Evolutionary conservation across 2,888 invertebrate species (phyloP).

Genomic region (Chloromyia formosa): DNA sequence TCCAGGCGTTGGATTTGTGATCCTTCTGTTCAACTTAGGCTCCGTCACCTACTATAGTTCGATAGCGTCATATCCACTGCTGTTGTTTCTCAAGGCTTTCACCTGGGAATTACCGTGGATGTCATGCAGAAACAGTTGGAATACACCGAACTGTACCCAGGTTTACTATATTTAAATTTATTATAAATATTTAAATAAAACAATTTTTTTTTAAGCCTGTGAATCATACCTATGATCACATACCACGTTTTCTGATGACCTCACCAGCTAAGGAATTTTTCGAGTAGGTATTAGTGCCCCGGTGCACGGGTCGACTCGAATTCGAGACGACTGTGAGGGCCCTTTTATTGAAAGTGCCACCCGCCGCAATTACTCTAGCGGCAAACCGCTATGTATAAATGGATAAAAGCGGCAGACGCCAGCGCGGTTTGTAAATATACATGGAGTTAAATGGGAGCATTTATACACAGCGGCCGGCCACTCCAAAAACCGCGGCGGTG

Average conservation of each 20-base stretch:
- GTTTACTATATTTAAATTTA: background rate
- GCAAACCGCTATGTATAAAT: no score
- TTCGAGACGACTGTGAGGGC: background rate
- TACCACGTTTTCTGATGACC: constrained; percentile 9
- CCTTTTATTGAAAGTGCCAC: no score
- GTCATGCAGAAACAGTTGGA: constrained; percentile 80
- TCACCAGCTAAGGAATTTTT: constrained; percentile 34
- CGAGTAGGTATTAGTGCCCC: constrained; percentile 9
- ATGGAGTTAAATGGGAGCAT: background rate
- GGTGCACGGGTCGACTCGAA: background rate
- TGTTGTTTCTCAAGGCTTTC: constrained; percentile 79
- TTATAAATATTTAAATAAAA: background rate
- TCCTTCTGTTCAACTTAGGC: constrained; percentile 81
- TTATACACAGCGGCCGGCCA: no score
- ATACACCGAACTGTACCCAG: constrained; percentile 72
- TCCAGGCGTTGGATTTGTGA: constrained; percentile 86
- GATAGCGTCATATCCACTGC: constrained; percentile 83
- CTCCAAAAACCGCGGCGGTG: no score
- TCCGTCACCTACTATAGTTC: constrained; percentile 85
- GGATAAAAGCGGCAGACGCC: no score
- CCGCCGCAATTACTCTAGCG: no score
- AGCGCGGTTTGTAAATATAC: no score
- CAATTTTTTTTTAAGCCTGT: background rate
- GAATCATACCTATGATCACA: constrained; percentile 27
- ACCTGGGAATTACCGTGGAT: constrained; percentile 78